Evolutionary conservation across 2,113 vertebrate species (phyloP).

Genomic region (Toxotes jaculatrix): DNA sequence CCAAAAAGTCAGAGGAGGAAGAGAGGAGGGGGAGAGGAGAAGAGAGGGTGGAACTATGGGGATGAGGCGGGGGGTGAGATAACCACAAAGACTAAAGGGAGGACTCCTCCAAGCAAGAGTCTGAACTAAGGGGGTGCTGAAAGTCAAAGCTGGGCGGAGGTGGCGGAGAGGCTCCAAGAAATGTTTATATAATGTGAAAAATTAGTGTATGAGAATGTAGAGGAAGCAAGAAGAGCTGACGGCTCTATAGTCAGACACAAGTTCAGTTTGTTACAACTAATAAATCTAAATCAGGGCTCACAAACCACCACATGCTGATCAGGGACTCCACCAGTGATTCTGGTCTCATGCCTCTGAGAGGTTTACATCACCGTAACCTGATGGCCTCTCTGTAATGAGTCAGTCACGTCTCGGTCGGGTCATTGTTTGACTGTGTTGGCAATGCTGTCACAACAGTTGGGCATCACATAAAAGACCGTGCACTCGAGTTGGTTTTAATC

Average conservation of each 20-base stretch:
- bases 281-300: no score
- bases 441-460: not conserved
- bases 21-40: not conserved
- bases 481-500: no score
- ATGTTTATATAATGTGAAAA: no score
- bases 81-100: constrained; percentile 7
- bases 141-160: constrained; percentile 16
- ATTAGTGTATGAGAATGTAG: no score
- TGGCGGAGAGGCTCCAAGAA: not conserved
- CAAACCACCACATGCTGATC: no score
- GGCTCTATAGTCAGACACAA: no score
- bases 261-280: no score
- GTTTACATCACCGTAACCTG: constrained; percentile 26
- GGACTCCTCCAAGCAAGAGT: not conserved
- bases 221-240: no score
- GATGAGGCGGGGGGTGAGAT: not conserved
- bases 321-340: not conserved
- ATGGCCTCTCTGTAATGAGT: constrained; percentile 22
- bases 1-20: constrained; percentile 13
- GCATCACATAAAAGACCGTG: not conserved
- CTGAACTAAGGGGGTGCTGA: constrained; percentile 2
- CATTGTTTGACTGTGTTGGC: not conserved
- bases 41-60: not conserved
- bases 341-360: not conserved
- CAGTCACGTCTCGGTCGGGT: not conserved